Base-by-base conservation (phyloP, 2,113 vertebrate species). In the Pundamilia nyererei region DNA sequence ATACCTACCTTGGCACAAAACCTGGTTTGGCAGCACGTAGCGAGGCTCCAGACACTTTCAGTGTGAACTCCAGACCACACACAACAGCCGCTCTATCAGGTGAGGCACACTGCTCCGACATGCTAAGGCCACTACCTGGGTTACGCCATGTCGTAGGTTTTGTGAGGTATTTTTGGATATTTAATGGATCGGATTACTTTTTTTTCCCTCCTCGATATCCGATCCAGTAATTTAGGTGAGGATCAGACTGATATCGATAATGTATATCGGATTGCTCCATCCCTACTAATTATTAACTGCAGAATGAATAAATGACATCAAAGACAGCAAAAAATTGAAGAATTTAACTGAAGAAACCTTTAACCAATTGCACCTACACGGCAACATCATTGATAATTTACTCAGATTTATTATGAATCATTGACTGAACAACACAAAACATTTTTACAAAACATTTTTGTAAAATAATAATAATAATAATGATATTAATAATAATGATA, bases 401-500 rank as follows among this genome's bases (percentile, higher is more conserved):
- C 6, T 38, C 33, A 38, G 17, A 38, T 38, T 65, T 65, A 65
- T 65, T 65, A 33, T n/a, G 17, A 65, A 38, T 65, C 17, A 2
- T 13, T 65, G 33, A 38, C 33, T 65, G 60, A 65, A 38, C 33
- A 65, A n/a, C 60, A 65, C 10, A 65, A 65, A 65, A 65, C 29
- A 21, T 21, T 21, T 53, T 53, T 21, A 53, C 51, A 11, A 53
- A 53, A 21, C 53, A 65, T 65, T 38, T 65, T 65, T 65, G 17
- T 65, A n/a, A 35, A 35, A 12, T 35, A 65, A 65, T 65, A 5
- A 35, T 62, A 14, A 65, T 56, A 3, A 56, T 56, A 24, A 24
- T 24, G 24, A 24, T 24, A 15, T 3, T 33, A 8, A 33, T 33
- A 0, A 33, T 35, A 0, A 35, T 35, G 2, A 35, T 2, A 1